Percentiles rank a stretch among this genome's conserved stretches.
These are phyloP conservation scores for Promerops cafer DNA, from an alignment of 2,113 vertebrate species.

Conservation along the genomic window DNA sequence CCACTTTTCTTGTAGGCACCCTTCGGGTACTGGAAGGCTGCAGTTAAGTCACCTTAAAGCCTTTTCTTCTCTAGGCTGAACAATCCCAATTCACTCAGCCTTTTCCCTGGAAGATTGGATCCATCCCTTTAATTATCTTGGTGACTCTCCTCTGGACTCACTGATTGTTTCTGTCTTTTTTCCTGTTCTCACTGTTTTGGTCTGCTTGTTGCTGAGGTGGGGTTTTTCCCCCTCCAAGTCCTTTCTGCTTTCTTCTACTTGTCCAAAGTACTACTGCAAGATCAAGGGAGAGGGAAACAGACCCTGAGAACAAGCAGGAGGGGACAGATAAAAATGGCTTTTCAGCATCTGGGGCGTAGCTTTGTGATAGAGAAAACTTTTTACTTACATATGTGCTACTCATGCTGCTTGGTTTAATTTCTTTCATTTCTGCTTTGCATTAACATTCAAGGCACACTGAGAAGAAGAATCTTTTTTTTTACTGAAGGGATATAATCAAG, in stretches of 20 bases:
- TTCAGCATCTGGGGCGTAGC: background rate
- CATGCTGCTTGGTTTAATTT: background rate
- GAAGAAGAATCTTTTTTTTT: background rate
- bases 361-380: background rate
- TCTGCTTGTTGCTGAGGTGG: background rate
- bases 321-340: background rate
- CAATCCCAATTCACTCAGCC: background rate
- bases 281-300: background rate
- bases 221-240: background rate
- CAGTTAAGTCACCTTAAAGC: background rate
- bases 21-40: background rate
- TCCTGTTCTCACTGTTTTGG: background rate
- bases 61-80: background rate
- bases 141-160: background rate
- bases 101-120: background rate
- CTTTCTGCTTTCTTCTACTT: background rate
- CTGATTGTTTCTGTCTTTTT: background rate
- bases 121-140: background rate
- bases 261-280: background rate
- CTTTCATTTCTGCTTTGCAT: background rate
- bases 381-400: background rate
- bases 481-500: background rate
- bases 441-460: background rate
- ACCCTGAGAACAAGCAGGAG: background rate
- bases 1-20: background rate